These are phyloP conservation scores for Palaemon carinicauda DNA, from an alignment of 1,140 invertebrate species.

Conservation along the genomic window DNA sequence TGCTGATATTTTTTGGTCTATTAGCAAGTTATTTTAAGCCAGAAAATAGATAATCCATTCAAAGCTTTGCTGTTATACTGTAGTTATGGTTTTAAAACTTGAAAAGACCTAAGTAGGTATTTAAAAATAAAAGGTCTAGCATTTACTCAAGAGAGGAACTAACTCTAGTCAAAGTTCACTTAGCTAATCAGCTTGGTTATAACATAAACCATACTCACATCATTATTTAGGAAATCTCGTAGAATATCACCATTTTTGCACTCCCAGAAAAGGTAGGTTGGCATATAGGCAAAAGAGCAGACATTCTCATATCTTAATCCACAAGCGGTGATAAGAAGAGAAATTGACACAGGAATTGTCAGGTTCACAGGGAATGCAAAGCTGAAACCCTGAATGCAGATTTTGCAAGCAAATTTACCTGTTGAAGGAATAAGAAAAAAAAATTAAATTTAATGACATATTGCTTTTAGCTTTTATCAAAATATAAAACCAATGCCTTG, in stretches of 20 bases:
- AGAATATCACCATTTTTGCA: conserved; percentile 83
- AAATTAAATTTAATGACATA: too few relatives aligned
- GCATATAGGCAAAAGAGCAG: conserved; percentile 79
- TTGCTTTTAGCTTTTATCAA: too few relatives aligned
- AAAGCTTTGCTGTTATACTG: too few relatives aligned
- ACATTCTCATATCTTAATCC: conserved; percentile 84
- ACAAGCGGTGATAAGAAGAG: conserved; percentile 86
- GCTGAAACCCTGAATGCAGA: conserved; percentile 94
- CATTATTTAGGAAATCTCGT: conserved; percentile 83
- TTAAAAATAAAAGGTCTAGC: too few relatives aligned
- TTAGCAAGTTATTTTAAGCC: not conserved
- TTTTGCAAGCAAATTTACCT: conserved; percentile 95
- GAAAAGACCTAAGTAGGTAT: too few relatives aligned
- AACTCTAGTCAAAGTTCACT: too few relatives aligned
- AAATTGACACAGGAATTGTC: conserved; percentile 88
- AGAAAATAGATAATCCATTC: not conserved
- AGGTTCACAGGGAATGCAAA: conserved; percentile 94
- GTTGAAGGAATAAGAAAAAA: conserved; percentile 59
- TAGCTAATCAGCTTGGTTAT: too few relatives aligned
- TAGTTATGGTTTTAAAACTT: too few relatives aligned
- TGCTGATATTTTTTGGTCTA: not conserved
- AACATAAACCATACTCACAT: conserved; percentile 66
- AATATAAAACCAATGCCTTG: too few relatives aligned
- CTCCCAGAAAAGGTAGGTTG: conserved; percentile 89
- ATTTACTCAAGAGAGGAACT: too few relatives aligned